Evolutionary conservation across 2,888 invertebrate species (phyloP).

Genomic region (Watsonalla binaria): DNA sequence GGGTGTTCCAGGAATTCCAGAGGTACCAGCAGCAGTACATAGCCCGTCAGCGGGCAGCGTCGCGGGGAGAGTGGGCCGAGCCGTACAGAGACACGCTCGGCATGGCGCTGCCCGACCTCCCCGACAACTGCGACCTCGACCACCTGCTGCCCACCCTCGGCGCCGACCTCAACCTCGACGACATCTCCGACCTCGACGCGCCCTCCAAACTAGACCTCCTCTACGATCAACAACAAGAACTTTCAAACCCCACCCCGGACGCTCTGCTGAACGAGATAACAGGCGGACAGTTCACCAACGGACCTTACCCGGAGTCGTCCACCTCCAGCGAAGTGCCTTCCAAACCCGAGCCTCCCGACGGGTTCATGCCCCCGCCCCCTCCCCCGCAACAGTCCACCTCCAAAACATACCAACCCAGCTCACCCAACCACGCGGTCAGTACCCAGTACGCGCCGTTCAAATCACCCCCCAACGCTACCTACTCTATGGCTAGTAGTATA

Average conservation of each 20-base stretch:
- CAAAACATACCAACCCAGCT: conserved; percentile 22
- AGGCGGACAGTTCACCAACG: conserved; percentile 44
- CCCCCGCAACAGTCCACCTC: conserved; percentile 47
- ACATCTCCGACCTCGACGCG: conserved; percentile 61
- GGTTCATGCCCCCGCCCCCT: conserved; percentile 61
- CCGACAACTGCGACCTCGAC: conserved; percentile 79
- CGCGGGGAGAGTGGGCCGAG: conserved; percentile 70
- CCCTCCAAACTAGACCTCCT: conserved; percentile 64
- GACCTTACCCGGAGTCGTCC: conserved; percentile 33
- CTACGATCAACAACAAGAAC: conserved; percentile 36
- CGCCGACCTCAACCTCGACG: conserved; percentile 78
- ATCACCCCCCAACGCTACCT: conserved; percentile 39
- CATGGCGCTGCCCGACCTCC: conserved; percentile 60
- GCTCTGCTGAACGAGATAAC: conserved; percentile 50
- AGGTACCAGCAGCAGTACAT: conserved; percentile 82
- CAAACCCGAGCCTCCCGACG: conserved; percentile 26
- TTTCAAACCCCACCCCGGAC: conserved; percentile 34
- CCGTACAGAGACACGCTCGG: conserved; percentile 67
- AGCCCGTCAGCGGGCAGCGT: conserved; percentile 74
- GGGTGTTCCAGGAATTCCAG: conserved; percentile 74
- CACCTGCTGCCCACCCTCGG: conserved; percentile 81
- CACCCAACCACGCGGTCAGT: conserved; percentile 17
- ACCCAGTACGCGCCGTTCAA: conserved; percentile 31
- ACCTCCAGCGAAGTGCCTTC: conserved; percentile 35
- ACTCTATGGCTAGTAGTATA: conserved; percentile 5